Evolutionary conservation across 2,113 vertebrate genomes (phyloP), one percentile per base, ranked within the genome.

Genomic region (Centropristis striata): DNA sequence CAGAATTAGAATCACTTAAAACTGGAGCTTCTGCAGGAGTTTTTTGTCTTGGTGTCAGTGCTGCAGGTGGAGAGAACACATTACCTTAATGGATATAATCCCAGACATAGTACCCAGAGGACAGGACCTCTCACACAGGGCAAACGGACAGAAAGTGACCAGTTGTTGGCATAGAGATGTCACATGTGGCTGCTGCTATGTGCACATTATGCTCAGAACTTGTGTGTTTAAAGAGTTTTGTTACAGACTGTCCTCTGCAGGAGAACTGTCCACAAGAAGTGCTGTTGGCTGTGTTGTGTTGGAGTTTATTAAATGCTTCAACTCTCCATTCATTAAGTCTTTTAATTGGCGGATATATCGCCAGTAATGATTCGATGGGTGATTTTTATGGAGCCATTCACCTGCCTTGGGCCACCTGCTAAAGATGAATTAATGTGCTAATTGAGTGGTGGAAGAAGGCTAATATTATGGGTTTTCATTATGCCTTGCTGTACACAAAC

Each of bases 381-480:
- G 50, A 21, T 54, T 61, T 73, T 80, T 57, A 76, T 36, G 21
- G 20, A 72, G 71, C 47, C 50, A 6, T 59, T 88, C 87, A 75
- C 78, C 80, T 79, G 78, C 75, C 53, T 53, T 32, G n/a, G 61
- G 78, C 78, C 80, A 79, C 82, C 64, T 72, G 76, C 79, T 71
- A 32, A 37, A 87, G 66, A 86, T 86, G 75, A 82, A 69, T 80
- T 63, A 88, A 82, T 73, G 81, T 5, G 51, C 44, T 90, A 78
- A 90, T 78, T 86, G 72, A 81, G 61, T 49, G 71, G 42, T 42
- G 50, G 54, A 55, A 15, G 63, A 72, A 32, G 66, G 67, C 64
- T 83, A 15, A 74, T 84, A 74, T 80, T 78, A 54, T 55, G 36
- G 51, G 10, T 49, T 67, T 73, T 79, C 42, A 70, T 86, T 64